Percentiles rank a stretch among this genome's conserved stretches.
phyloP scores from a whole-genome alignment of 2,888 invertebrate genomes.

The Formica aserva region DNA sequence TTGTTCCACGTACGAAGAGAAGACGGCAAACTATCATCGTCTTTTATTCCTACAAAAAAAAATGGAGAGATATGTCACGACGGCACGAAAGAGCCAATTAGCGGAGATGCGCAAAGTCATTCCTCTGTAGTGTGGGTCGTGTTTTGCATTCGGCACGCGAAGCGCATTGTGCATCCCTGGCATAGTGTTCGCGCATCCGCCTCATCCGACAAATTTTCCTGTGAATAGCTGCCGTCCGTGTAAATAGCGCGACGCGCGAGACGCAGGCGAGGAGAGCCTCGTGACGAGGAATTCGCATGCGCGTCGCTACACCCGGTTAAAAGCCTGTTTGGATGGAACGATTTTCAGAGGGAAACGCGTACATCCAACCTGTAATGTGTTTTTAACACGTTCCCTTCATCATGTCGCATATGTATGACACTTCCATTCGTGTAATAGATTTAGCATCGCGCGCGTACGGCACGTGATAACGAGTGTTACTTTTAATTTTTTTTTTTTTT shows the following conservation, averaged over 20 bases:
- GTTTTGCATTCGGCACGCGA: conserved; percentile 64
- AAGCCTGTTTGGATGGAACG: conserved; percentile 43
- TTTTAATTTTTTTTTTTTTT: background rate
- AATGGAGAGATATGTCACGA: conserved; percentile 35
- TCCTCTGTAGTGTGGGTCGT: conserved; percentile 25
- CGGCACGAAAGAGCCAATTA: conserved; percentile 63
- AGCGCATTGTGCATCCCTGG: conserved; percentile 42
- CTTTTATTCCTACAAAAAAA: conserved; percentile 25
- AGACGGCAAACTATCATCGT: background rate
- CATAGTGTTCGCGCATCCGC: conserved; percentile 35
- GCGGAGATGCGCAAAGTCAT: conserved; percentile 50
- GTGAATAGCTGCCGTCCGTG: conserved; percentile 62
- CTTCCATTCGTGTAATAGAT: conserved; percentile 38
- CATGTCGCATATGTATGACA: conserved; percentile 20
- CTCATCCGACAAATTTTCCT: conserved; percentile 56
- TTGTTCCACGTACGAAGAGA: background rate
- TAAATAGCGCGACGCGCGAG: conserved; percentile 60
- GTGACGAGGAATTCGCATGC: conserved; percentile 33
- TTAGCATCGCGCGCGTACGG: conserved; percentile 16
- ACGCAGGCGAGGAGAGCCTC: conserved; percentile 15
- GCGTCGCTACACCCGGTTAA: conserved; percentile 29
- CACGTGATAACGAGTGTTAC: background rate
- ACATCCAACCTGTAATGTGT: conserved; percentile 37
- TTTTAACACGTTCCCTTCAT: conserved; percentile 36
- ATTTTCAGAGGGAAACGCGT: conserved; percentile 38